Base-by-base conservation (phyloP, 1,140 invertebrate species). In the Cotesia vestalis region DNA sequence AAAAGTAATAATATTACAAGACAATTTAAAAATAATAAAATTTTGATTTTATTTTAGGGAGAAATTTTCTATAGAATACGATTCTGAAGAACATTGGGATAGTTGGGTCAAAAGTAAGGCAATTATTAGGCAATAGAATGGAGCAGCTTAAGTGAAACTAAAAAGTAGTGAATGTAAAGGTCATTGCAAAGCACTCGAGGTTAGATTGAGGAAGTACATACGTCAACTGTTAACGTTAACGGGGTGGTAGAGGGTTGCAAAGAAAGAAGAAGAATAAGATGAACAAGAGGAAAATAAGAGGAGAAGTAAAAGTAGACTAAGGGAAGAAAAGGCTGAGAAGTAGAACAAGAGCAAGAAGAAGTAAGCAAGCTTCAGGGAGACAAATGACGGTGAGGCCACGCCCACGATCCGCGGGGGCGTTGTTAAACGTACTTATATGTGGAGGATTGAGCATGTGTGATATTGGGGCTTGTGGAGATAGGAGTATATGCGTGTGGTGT, bases 331-430 rank as follows among this genome's bases (percentile, higher is more conserved):
- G 66, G 51, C 60, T 11, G 59, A 38, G 60, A 35, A 70, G 34
- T 53, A 52, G 52, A 73, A 11, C 20, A 71, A 51, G 59, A 75
- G 66, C 46, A 73, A 69, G 66, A 62, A 63, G 66, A 57, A 63
- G 62, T 52, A 71, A 69, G 74, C 70, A 78, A 79, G 78, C 75
- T 81, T 73, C 71, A 77, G 76, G 73, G 77, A 83, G 82, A 84
- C 83, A 83, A 84, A 84, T 84, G 84, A 84, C 77, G 75, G 79
- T 72, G 61, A 79, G 75, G 77, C 83, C 84, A 85, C 84, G 84
- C 84, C 83, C 75, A 78, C 78, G 57, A 66, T 67, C 64, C 62
- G 78, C 77, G 80, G 80, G 81, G 84, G 84, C 84, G 85, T 83
- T 79, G 70, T 78, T 69, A 51, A 69, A 57, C 34, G 38, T 59